Base-by-base conservation (phyloP, 2,797 vertebrate genomes). In the Cynodonichthys magdalenae region DNA sequence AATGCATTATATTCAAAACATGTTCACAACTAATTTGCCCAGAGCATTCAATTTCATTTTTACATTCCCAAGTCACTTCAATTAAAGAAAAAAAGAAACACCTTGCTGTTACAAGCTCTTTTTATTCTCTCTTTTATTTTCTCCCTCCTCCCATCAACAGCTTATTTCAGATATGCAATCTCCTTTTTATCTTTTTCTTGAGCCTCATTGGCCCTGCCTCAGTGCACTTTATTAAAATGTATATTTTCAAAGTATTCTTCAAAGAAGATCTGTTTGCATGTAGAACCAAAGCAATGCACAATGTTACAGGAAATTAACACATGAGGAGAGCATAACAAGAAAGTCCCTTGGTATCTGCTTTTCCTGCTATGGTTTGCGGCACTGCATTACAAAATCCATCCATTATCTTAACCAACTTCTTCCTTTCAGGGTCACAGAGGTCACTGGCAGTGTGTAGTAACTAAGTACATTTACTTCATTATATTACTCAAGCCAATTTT, bases 191-290 rank as follows among this genome's bases (percentile, higher is more conserved):
- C 74, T 67, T 71, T 74, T 72, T 51, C 44, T 74, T 74, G 70
- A 66, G 69, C 81, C 75, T 88, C 31, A 59, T 74, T 83, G 81
- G 71, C 69, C 44, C 47, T 62, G 80, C 75, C 80, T 83, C 60
- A 17, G 53, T 63, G 71, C 80, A 84, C 77, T 77, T 92, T 86
- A 90, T 92, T 90, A 90, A 91, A 92, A 90, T 88, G 81, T 73
- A 82, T 83, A 81, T 89, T 91, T 89, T 75, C 63, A 80, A 82
- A 85, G 81, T 80, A 81, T 80, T 87, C 84, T 89, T 88, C 87
- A 89, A 91, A 90, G 81, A 53, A 62, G 17, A 74, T 78, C 59
- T 70, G 74, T 87, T 88, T 85, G 79, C 79, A 65, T 15, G 69
- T 63, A 85, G 68, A 87, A 72, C 41, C 71, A 58, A 67, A 75